Evolutionary conservation across 2,113 vertebrate genomes (phyloP).

Genomic region (Eira barbara): DNA sequence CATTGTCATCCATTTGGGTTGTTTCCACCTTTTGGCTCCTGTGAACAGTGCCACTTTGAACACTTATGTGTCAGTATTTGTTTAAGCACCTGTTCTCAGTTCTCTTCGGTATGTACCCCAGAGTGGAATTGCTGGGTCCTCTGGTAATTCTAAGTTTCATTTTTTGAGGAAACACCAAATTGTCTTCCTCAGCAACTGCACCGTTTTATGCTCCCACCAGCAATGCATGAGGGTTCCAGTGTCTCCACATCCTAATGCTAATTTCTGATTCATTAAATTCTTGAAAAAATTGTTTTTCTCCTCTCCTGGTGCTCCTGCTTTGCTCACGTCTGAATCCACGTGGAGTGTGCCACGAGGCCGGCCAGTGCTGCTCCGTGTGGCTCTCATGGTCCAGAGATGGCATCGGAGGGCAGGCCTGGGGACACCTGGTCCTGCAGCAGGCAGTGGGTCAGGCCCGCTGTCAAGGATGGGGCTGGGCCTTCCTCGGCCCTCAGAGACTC

Average conservation of each 20-base stretch:
- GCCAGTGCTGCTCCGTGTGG: background rate
- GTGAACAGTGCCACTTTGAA: background rate
- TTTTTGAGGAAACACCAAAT: background rate
- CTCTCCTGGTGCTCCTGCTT: background rate
- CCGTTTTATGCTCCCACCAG: background rate
- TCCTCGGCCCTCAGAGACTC: background rate
- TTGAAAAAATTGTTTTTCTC: background rate
- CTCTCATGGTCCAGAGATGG: background rate
- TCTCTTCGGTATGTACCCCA: background rate
- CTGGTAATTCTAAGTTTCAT: background rate
- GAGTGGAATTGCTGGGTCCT: background rate
- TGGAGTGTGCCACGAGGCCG: background rate
- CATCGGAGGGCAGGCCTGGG: background rate
- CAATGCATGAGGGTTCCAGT: background rate
- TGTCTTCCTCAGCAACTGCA: background rate
- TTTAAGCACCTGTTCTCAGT: background rate
- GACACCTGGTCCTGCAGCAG: accelerated
- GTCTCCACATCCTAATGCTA: background rate
- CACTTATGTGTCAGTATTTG: background rate
- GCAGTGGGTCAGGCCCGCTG: background rate
- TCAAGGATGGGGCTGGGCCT: background rate
- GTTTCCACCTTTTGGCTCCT: background rate
- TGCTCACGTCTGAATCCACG: background rate
- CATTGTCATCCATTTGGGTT: background rate
- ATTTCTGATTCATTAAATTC: conserved; percentile 5